Conservation (phyloP, 2,888 invertebrate species). For the Plemyria rubiginata region DNA sequence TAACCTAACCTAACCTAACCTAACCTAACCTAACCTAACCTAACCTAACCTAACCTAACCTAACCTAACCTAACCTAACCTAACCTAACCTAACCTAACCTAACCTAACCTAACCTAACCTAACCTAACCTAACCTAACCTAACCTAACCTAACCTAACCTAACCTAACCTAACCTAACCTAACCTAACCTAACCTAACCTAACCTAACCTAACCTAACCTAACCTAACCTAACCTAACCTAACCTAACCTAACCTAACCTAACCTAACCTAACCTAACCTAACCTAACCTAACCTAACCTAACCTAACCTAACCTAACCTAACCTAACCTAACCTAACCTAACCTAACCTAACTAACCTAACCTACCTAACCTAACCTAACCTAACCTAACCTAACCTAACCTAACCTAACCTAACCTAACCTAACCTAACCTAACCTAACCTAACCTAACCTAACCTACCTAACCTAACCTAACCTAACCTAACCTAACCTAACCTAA, state of each 20-base stretch:
- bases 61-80: conserved; percentile 43
- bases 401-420: conserved; percentile 43
- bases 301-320: conserved; percentile 40
- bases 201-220: conserved; percentile 46
- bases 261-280: conserved; percentile 38
- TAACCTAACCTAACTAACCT: conserved; percentile 39
- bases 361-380: conserved; percentile 41
- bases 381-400: conserved; percentile 43
- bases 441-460: conserved; percentile 36
- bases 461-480: conserved; percentile 41
- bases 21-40: conserved; percentile 43
- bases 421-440: conserved; percentile 39
- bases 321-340: conserved; percentile 35
- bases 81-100: conserved; percentile 40
- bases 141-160: conserved; percentile 31
- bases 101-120: conserved; percentile 36
- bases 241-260: conserved; percentile 43
- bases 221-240: conserved; percentile 43
- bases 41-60: conserved; percentile 41
- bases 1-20: conserved; percentile 46
- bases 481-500: conserved; percentile 32
- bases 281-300: conserved; percentile 33
- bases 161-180: conserved; percentile 37
- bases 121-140: conserved; percentile 44
- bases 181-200: conserved; percentile 41